phyloP scores from a whole-genome alignment of 37 sponge, comb jelly and placozoan species.

The Spongia lamella region DNA sequence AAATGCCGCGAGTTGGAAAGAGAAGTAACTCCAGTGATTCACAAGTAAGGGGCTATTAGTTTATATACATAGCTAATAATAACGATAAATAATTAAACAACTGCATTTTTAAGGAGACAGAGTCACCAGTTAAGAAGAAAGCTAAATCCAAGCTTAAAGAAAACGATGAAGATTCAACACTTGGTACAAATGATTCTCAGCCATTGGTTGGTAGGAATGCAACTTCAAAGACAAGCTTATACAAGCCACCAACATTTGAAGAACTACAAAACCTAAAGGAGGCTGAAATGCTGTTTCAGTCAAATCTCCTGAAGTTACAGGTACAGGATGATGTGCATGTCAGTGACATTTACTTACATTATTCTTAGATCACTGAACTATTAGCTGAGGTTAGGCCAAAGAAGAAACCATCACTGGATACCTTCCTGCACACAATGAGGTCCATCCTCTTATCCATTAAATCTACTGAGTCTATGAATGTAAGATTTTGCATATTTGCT shows the following conservation, averaged over 20 bases:
- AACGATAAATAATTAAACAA: too few species aligned
- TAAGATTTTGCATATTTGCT: conserved; percentile 11
- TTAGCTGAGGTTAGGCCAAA: conserved; percentile 66
- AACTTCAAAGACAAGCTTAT: conserved; percentile 39
- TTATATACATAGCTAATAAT: too few species aligned
- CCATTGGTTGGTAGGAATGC: too few species aligned
- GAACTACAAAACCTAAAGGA: conserved; percentile 78
- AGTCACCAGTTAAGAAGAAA: too few species aligned
- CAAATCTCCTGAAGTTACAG: conserved; percentile 82
- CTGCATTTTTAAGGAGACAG: too few species aligned
- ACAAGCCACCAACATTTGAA: conserved; percentile 78
- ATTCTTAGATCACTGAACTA: conserved; percentile 74
- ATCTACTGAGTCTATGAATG: conserved; percentile 48
- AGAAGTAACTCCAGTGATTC: too few species aligned
- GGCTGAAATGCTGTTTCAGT: conserved; percentile 76
- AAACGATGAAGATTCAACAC: too few species aligned
- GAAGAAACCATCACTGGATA: conserved; percentile 47
- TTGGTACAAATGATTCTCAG: too few species aligned
- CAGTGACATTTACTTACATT: not conserved
- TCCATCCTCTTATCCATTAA: conserved; percentile 41
- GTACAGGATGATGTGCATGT: conserved; percentile 13
- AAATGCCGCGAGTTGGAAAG: too few species aligned
- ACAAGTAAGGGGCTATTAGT: too few species aligned
- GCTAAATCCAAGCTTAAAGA: too few species aligned
- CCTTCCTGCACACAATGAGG: conserved; percentile 49